Base-by-base conservation (phyloP, 2,797 vertebrate species). In the Philypnodon macrostomus region DNA sequence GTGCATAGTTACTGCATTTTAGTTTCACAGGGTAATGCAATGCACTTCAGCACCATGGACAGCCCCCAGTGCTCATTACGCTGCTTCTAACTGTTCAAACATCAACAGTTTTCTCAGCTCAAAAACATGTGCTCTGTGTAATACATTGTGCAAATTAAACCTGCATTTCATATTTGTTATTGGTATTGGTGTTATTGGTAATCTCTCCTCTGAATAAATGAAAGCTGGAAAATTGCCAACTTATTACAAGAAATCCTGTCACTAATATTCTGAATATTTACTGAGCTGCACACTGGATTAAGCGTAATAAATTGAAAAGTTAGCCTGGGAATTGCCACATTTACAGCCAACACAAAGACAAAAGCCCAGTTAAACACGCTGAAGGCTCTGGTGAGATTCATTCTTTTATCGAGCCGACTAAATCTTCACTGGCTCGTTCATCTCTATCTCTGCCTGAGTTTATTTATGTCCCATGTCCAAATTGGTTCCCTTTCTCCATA, bases 41-140 rank as follows among this genome's bases (percentile, higher is more conserved):
- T 7, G 30, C n/a, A 13, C 32, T 60, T 70, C 71, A 81, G 79
- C 47, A 66, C 73, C 52, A 44, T 0, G 60, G 63, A 67, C 45
- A 77, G 72, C 52, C 45, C 57, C 30, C 0, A 0, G n/a, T 10
- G 11, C 13, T 16, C 15, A 4, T 2, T 17, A 11, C 1, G 26
- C 24, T 17, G 26, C 40, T 19, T 38, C 11, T 16, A 15, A 15
- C 13, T 11, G 4, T 13, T 30, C 26, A 18, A 5, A 27, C 12
- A 7, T 44, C 17, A n/a, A 29, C 30, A 30, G 15, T n/a, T 44
- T 44, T 7, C n/a, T 5, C 16, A 17, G 14, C 4, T 44, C 10
- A 44, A 30, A 21, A 30, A 18, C 41, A 44, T 18, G 26, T 44
- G 26, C 18, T 44, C 26, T 7, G 12, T 44, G 9, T 7, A 12